Conservation (phyloP, 2,888 invertebrate genomes). For the Mycalesis mineus region DNA sequence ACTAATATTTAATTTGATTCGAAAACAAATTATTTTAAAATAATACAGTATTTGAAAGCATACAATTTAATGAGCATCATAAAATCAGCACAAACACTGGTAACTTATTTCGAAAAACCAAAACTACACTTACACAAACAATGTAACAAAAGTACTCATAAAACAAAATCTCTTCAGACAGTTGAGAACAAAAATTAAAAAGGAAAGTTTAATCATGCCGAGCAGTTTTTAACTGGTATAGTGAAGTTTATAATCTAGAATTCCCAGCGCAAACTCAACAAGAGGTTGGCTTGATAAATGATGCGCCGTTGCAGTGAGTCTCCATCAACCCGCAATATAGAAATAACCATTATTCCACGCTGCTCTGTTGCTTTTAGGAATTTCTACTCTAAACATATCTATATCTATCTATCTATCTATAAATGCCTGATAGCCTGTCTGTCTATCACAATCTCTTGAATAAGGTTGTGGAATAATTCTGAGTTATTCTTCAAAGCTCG, state of each 20-base stretch:
- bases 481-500: too few species aligned
- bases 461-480: too few species aligned
- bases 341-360: slow-evolving; percentile 49
- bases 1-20: too few species aligned
- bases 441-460: too few species aligned
- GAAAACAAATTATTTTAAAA: too few species aligned
- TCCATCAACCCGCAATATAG: slow-evolving; percentile 65
- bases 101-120: neutral
- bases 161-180: slow-evolving; percentile 15
- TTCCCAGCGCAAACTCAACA: slow-evolving; percentile 51
- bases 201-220: slow-evolving; percentile 50
- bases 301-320: slow-evolving; percentile 65
- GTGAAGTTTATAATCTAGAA: slow-evolving; percentile 48
- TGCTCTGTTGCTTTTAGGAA: slow-evolving; percentile 14
- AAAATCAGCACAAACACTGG: neutral
- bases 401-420: too few species aligned
- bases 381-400: neutral
- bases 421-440: too few species aligned
- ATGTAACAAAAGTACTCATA: slow-evolving; percentile 15
- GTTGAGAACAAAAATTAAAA: slow-evolving; percentile 37
- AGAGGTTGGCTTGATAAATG: slow-evolving; percentile 66
- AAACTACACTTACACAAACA: slow-evolving; percentile 9
- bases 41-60: neutral
- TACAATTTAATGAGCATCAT: neutral
- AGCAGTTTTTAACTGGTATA: slow-evolving; percentile 47